Evolutionary conservation across 2,797 vertebrate species (phyloP).

Genomic region (Micropoecilia bifurca): DNA sequence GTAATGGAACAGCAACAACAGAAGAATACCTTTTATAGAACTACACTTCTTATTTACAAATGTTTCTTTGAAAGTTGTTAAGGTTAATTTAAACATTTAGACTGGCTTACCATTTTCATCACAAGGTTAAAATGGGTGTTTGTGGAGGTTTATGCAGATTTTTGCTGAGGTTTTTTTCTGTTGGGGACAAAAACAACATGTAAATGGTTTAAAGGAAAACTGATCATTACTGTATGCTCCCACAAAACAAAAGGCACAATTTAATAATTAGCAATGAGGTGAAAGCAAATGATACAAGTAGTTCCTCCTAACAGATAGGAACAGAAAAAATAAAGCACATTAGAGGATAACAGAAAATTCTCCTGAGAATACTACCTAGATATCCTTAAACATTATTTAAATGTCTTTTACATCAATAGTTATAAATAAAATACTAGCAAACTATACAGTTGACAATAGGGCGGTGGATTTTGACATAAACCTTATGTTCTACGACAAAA

Average conservation of each 20-base stretch:
- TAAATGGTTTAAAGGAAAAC: background rate
- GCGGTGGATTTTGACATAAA: slow-evolving; percentile 10
- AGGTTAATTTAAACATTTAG: background rate
- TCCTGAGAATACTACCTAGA: background rate
- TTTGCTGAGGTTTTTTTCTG: slow-evolving; percentile 20
- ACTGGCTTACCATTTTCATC: slow-evolving; percentile 82
- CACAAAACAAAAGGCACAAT: background rate
- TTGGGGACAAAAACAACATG: slow-evolving; percentile 6
- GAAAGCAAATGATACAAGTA: slow-evolving; percentile 1
- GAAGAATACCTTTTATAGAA: background rate
- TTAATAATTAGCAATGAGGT: slow-evolving; percentile 18
- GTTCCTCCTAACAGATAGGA: background rate
- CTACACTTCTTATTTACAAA: background rate
- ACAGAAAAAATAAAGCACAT: background rate
- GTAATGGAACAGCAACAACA: background rate
- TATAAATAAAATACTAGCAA: too few relatives aligned
- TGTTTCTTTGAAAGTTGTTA: background rate
- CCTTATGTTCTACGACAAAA: slow-evolving; percentile 45
- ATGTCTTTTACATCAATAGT: background rate
- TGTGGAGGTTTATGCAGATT: slow-evolving; percentile 3
- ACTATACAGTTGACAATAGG: background rate
- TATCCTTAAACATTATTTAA: background rate
- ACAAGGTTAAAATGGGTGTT: slow-evolving; percentile 47
- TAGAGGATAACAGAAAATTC: background rate
- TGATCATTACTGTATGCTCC: background rate